phyloP scores from a whole-genome alignment of 2,888 invertebrate genomes.

The Timema podura region DNA sequence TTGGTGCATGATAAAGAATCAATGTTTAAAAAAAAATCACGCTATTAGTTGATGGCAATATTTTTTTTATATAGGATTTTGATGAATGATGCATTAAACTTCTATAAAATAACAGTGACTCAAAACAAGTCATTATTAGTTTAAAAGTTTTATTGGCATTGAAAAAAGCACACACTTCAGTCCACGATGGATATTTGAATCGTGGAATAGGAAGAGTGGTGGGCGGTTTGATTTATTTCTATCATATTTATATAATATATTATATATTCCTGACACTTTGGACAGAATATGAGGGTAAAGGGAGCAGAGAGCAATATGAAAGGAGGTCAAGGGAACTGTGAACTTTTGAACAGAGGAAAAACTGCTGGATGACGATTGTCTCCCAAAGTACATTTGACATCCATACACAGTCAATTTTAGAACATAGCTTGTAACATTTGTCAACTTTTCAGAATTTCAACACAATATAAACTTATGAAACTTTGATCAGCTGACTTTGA shows the following conservation, averaged over 20 bases:
- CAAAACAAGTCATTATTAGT: slow-evolving; percentile 29
- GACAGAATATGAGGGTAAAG: slow-evolving; percentile 25
- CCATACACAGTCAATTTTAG: slow-evolving; percentile 26
- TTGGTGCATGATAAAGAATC: slow-evolving; percentile 12
- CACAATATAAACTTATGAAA: too few species aligned
- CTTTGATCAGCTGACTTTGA: too few species aligned
- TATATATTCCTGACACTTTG: slow-evolving; percentile 15
- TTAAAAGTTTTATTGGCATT: slow-evolving; percentile 34
- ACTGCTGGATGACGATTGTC: slow-evolving; percentile 26
- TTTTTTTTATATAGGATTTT: too few species aligned
- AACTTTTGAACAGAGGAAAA: slow-evolving; percentile 10
- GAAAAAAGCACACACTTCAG: slow-evolving; percentile 34
- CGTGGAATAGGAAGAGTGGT: slow-evolving; percentile 29
- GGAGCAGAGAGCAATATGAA: background rate
- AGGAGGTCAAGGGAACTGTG: too few species aligned
- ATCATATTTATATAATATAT: too few species aligned
- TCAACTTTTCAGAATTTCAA: too few species aligned
- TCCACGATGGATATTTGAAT: slow-evolving; percentile 25
- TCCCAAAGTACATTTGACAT: slow-evolving; percentile 24
- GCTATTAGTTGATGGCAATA: too few species aligned
- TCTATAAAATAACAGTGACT: slow-evolving; percentile 26
- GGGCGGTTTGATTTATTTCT: slow-evolving; percentile 29
- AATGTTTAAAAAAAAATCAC: slow-evolving; percentile 19
- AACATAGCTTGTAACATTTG: too few species aligned
- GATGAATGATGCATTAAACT: slow-evolving; percentile 6